These are phyloP conservation scores for Pygocentrus nattereri DNA, from an alignment of 2,797 vertebrate genomes.

Conservation along the genomic window DNA sequence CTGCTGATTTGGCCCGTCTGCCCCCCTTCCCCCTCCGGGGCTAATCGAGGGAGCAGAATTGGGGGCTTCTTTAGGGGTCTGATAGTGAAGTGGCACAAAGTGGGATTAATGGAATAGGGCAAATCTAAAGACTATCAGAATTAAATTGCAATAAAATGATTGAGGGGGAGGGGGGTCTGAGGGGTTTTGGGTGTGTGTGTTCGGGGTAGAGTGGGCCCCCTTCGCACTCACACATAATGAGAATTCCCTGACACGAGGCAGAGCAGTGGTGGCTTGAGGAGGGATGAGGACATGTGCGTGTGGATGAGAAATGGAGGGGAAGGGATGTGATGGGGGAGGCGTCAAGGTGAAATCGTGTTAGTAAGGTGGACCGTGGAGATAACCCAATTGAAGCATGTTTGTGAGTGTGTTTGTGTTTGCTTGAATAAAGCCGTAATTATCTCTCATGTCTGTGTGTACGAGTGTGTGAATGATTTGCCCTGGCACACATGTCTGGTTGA, in stretches of 20 bases:
- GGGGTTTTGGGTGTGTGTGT: conserved; percentile 40
- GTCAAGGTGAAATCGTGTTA: conserved; percentile 32
- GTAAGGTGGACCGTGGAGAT: conserved; percentile 37
- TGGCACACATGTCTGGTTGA: conserved; percentile 41
- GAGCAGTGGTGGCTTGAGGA: conserved; percentile 46
- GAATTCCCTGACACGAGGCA: conserved; percentile 15
- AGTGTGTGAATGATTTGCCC: conserved; percentile 34
- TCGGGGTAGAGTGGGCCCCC: no score
- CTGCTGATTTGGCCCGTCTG: conserved; percentile 35
- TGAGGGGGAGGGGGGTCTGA: conserved; percentile 45
- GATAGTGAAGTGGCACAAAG: conserved; percentile 64
- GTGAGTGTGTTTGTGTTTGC: conserved; percentile 33
- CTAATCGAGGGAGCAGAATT: conserved; percentile 43
- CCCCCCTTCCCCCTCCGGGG: conserved; percentile 5
- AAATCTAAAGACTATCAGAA: conserved; percentile 71
- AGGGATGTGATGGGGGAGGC: not conserved
- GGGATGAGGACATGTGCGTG: conserved; percentile 57
- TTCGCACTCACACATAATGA: conserved; percentile 3
- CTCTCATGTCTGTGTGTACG: conserved; percentile 18
- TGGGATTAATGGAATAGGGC: conserved; percentile 72
- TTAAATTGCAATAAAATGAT: conserved; percentile 75
- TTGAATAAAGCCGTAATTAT: conserved; percentile 56
- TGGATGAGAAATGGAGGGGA: conserved; percentile 47
- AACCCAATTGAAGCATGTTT: conserved; percentile 21
- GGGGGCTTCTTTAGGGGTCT: conserved; percentile 31